These are phyloP conservation scores for Nymphalis io DNA, from an alignment of 1,140 invertebrate species.

Conservation along the genomic window DNA sequence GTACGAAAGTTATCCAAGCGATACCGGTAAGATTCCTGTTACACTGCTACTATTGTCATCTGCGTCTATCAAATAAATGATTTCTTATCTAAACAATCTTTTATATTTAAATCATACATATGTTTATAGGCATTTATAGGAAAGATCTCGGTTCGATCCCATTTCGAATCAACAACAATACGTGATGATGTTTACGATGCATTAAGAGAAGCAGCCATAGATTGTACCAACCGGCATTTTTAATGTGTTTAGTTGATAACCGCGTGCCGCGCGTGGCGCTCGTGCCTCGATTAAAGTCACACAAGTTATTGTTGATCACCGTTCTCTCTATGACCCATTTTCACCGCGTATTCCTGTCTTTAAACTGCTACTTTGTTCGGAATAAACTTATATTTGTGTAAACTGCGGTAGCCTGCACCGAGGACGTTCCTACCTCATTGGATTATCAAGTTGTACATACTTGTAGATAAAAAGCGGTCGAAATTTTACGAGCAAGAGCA, in stretches of 20 bases:
- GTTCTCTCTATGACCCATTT: constrained; percentile 34
- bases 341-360: constrained; percentile 19
- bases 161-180: constrained; percentile 53
- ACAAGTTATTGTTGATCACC: constrained; percentile 26
- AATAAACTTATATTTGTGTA: constrained; percentile 6
- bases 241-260: constrained; percentile 76
- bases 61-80: too few species aligned
- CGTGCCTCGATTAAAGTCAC: constrained; percentile 42
- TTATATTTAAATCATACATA: not conserved
- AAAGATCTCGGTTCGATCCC: constrained; percentile 25
- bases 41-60: too few species aligned
- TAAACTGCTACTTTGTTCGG: constrained; percentile 20
- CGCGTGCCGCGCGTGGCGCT: constrained; percentile 57
- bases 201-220: constrained; percentile 53
- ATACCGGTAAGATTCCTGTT: too few species aligned
- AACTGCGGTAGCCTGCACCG: not conserved
- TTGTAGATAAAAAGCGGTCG: not conserved
- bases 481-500: constrained; percentile 19
- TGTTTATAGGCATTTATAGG: not conserved
- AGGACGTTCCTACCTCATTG: not conserved
- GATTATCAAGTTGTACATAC: constrained; percentile 12
- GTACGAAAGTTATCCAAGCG: too few species aligned
- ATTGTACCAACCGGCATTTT: constrained; percentile 60
- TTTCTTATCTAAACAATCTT: too few species aligned
- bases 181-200: constrained; percentile 50